A percentile compares a stretch with the other conserved stretches of the same genome.
These are phyloP conservation scores for Cephus pulcher DNA, from an alignment of 2,888 invertebrate species.

Conservation along the genomic window DNA sequence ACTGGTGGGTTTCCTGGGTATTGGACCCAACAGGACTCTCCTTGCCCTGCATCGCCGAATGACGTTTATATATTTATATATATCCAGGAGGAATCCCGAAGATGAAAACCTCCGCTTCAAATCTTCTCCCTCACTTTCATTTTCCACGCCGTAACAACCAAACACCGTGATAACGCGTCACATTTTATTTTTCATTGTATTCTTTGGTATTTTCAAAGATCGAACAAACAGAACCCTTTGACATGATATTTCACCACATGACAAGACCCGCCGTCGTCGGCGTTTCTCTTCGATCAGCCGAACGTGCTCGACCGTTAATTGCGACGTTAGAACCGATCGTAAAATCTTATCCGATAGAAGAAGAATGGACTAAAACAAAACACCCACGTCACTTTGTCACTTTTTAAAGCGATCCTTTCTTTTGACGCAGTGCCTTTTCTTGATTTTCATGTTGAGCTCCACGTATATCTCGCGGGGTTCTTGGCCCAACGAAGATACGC, in stretches of 20 bases:
- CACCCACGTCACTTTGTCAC: constrained; percentile 37
- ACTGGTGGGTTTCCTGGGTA: constrained; percentile 83
- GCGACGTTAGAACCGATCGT: background rate
- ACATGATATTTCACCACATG: background rate
- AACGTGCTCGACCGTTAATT: background rate
- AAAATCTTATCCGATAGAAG: background rate
- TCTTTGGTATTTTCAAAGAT: background rate
- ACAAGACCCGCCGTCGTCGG: constrained; percentile 15
- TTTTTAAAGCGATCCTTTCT: constrained; percentile 36
- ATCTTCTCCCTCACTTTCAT: constrained; percentile 19
- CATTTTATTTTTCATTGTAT: background rate
- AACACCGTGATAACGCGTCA: background rate
- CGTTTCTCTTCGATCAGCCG: background rate
- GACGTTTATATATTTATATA: constrained; percentile 6
- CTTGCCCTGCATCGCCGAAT: constrained; percentile 59
- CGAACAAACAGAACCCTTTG: background rate
- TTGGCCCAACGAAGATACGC: background rate
- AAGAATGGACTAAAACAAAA: background rate
- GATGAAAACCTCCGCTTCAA: background rate
- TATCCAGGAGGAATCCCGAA: constrained; percentile 6
- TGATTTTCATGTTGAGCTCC: constrained; percentile 41
- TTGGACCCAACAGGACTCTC: constrained; percentile 59
- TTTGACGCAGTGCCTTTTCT: constrained; percentile 49
- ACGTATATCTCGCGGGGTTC: background rate
- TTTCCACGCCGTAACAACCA: background rate